Evolutionary conservation across 2,888 invertebrate genomes (phyloP), one percentile per base, ranked within the genome.

Genomic region (Stegophylla sp.): DNA sequence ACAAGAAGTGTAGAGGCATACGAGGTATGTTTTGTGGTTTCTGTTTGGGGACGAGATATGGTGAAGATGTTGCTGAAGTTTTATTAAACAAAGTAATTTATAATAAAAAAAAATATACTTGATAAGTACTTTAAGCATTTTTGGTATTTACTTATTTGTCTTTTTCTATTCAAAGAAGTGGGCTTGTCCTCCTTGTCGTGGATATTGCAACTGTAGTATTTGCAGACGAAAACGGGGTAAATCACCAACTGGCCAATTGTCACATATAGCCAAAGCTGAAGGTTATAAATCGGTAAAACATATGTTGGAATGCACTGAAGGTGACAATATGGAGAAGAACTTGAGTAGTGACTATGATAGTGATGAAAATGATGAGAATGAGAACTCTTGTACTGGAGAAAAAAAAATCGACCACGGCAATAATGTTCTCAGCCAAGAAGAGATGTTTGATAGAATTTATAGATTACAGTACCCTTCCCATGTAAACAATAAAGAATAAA

Each of bases 21-120:
- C 51, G 79, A 13, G 79, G 79, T 9, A 71, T 63, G 34, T 79
- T 79, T 51, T 79, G 79, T 61, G 79, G 79, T 4, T 71, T 61
- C 41, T 79, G 79, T 63, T 34, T 79, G 15, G 61, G 61, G 0
- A 71, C 51, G 13, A 71, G 79, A 71, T 79, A 79, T 41, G 79
- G 79, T 4, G 79, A 79, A 71, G 13, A 79, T 41, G 79, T 79
- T 61, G 79, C 69, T 5, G 15, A n/a, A 9, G 79, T 63, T 5
- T 20, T 79, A 23, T 3, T 51, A n/a, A 61, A 71, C 1, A 61
- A 45, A 9, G 79, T 79, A 61, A 63, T 28, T 71, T 43, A 0
- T 43, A 12, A 17, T 48, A 17, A 5, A 1, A 34, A 17, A 28
- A 4, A 20, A 7, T 1, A 45, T 26, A 5, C 10, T 0, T 71